Base-by-base conservation (phyloP, 2,888 invertebrate genomes). In the Eurytoma adleriae region DNA sequence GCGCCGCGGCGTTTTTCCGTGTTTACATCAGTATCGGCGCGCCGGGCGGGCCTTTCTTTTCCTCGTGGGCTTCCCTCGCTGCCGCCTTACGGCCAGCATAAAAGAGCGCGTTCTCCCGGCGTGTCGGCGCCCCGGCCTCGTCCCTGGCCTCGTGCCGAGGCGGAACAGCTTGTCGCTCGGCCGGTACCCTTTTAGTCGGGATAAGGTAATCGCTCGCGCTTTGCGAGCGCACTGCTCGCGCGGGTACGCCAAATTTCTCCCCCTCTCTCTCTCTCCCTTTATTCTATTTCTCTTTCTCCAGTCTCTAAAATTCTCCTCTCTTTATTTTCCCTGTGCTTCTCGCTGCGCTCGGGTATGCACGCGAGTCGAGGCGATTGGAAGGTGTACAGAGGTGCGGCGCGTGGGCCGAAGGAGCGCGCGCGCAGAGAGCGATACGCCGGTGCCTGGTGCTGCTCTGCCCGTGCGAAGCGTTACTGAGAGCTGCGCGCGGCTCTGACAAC, bases 391-490 rank as follows among this genome's bases (percentile, higher is more conserved):
- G 27, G 2, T 13, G 20, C 24, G 62, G 62, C 24, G 14, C 66
- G 66, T 40, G 13, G 27, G 13, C 24, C 52, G 54, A 30, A 50
- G 14, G 20, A 52, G 62, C 40, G 40, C 40, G 40, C 4, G 40
- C 40, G 40, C 40, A 7, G 5, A 40, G 40, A 40, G 40, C 40
- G 40, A 40, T 81, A 75, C 82, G 69, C 77, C 80, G 85, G 84
- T 62, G 82, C n/a, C 87, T 87, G 85, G 87, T 40, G 40, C 40
- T 40, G 40, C 85, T 88, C 85, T 88, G 86, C 88, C 89, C 88
- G 89, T 89, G 89, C 90, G 89, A 89, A 90, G 90, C 90, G 88
- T 90, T 90, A 90, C 90, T 90, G 90, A 89, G 85, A 84, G 84
- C 82, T 80, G 83, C 77, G 82, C 71, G 80, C 72, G 85, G 87